Conservation (phyloP, 2,797 vertebrate genomes). For the Vespertilio murinus region DNA sequence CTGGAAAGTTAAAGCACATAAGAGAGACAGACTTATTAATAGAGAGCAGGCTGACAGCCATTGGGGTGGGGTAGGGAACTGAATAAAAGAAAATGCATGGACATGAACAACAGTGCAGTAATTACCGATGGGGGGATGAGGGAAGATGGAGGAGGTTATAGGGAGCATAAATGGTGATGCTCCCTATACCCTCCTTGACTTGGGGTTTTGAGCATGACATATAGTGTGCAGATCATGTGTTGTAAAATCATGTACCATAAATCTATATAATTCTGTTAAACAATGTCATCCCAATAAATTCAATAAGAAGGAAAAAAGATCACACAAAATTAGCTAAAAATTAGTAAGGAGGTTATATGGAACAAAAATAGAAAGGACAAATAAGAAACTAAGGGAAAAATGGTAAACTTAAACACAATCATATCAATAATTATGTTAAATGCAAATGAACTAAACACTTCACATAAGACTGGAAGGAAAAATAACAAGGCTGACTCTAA, state of each 20-base stretch:
- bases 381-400: neutral
- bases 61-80: neutral
- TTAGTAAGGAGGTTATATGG: neutral
- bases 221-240: neutral
- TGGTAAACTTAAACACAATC: neutral
- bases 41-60: neutral
- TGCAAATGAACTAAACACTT: neutral
- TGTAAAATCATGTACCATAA: neutral
- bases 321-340: neutral
- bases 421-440: neutral
- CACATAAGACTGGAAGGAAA: neutral
- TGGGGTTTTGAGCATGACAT: neutral
- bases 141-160: neutral
- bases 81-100: neutral
- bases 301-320: neutral
- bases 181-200: too few relatives aligned
- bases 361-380: neutral
- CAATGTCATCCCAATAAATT: neutral
- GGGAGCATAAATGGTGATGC: neutral
- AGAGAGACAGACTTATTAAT: neutral
- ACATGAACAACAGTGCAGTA: neutral
- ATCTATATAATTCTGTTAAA: neutral
- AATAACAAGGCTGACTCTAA: neutral
- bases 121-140: neutral
- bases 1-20: neutral